A percentile compares a stretch with the other conserved stretches of the same genome.
Evolutionary conservation across 2,113 vertebrate genomes (phyloP).

Genomic region (Coturnix japonica): DNA sequence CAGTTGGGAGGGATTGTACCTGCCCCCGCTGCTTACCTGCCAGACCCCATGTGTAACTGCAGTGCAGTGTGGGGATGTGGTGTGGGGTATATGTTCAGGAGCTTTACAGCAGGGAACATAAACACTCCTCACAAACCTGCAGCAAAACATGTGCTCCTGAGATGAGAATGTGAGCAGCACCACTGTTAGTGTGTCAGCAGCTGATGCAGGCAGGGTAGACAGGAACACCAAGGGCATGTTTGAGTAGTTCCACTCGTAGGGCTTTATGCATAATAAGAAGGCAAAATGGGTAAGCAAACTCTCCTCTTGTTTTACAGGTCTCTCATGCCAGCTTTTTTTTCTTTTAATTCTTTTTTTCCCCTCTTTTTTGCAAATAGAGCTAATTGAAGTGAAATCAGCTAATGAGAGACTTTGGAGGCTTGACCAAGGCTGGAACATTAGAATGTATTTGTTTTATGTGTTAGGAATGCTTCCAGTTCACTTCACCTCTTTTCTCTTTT

Average conservation of each 20-base stretch:
- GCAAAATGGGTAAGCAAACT: neutral
- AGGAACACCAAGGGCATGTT: neutral
- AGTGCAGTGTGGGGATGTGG: neutral
- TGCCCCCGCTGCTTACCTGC: neutral
- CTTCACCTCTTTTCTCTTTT: neutral
- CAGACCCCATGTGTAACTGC: neutral
- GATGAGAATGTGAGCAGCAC: neutral
- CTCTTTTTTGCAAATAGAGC: neutral
- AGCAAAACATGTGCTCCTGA: neutral
- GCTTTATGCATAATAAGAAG: neutral
- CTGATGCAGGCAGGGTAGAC: neutral
- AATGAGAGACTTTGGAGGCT: neutral
- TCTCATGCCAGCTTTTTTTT: neutral
- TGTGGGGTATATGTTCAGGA: neutral
- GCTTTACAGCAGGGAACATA: neutral
- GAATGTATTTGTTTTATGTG: neutral
- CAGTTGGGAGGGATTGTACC: neutral
- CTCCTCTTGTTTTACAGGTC: neutral
- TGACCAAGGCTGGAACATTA: neutral
- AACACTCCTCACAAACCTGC: neutral
- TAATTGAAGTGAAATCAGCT: neutral
- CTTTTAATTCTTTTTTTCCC: neutral
- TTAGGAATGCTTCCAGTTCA: slow-evolving; percentile 20
- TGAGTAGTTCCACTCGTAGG: neutral
- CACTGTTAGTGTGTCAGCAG: neutral